Evolutionary conservation across 2,797 vertebrate species (phyloP).

Genomic region (Poliocrania exsul): DNA sequence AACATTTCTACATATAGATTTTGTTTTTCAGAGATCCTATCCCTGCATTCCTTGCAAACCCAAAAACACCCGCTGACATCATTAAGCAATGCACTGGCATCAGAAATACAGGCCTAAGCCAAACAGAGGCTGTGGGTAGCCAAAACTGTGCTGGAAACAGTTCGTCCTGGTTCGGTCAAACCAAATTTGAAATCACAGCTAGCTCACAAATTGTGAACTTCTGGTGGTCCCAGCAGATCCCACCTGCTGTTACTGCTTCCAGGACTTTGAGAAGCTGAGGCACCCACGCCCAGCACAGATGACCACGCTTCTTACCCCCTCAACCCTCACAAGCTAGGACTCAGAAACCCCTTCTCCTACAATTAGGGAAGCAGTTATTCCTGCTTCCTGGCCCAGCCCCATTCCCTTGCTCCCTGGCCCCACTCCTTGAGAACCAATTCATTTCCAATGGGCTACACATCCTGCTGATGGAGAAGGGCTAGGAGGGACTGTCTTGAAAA

Average conservation of each 20-base stretch:
- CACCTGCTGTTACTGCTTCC: not conserved
- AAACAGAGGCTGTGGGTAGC: conserved; percentile 40
- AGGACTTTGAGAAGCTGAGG: not conserved
- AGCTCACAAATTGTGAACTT: not conserved
- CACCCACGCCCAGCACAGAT: not conserved
- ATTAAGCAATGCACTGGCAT: conserved; percentile 62
- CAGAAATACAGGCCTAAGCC: not conserved
- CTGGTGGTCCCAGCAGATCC: not conserved
- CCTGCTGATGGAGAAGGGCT: conserved; percentile 38
- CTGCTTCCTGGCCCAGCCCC: not conserved
- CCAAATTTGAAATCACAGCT: conserved; percentile 23
- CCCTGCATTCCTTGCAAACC: conserved; percentile 62
- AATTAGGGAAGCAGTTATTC: not conserved
- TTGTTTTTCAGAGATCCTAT: conserved; percentile 50
- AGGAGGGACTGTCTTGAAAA: conserved; percentile 34
- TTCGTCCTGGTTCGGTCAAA: not conserved
- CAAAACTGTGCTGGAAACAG: conserved; percentile 53
- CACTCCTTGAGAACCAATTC: conserved; percentile 25
- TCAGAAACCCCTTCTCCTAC: not conserved
- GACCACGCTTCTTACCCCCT: not conserved
- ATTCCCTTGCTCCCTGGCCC: conserved; percentile 5
- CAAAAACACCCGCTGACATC: conserved; percentile 63
- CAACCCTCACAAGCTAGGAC: not conserved
- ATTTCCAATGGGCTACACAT: conserved; percentile 9
- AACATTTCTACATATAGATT: conserved; percentile 48